Percentiles rank a stretch among this genome's conserved stretches.
Evolutionary conservation across 2,797 vertebrate species (phyloP).

Genomic region (Acipenser oxyrinchus): DNA sequence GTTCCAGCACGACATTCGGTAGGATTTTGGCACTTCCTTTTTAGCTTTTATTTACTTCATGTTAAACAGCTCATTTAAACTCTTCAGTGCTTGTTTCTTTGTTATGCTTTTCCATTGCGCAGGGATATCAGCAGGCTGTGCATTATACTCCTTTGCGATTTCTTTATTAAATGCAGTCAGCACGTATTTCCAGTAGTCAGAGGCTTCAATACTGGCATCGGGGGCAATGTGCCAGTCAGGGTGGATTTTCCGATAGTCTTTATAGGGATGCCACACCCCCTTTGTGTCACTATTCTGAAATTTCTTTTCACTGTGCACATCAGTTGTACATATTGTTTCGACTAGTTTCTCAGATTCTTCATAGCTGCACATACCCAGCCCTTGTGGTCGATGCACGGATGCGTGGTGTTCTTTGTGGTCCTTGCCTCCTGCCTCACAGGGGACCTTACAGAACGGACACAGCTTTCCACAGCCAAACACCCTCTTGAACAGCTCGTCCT

Average conservation of each 20-base stretch:
- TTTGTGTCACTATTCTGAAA: background rate
- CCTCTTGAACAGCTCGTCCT: constrained; percentile 32
- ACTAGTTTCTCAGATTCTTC: background rate
- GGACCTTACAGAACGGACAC: constrained; percentile 47
- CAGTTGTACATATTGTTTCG: constrained; percentile 31
- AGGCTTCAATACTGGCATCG: constrained; percentile 28
- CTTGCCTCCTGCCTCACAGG: constrained; percentile 42
- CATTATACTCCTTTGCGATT: constrained; percentile 22
- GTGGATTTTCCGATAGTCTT: constrained; percentile 20
- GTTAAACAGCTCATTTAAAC: constrained; percentile 32
- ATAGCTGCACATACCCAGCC: constrained; percentile 6
- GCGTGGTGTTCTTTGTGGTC: constrained; percentile 29
- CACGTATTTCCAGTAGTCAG: constrained; percentile 51
- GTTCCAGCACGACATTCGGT: too few relatives aligned
- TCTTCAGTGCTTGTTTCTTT: constrained; percentile 27
- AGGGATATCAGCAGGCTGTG: constrained; percentile 40
- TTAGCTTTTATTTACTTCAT: constrained; percentile 11
- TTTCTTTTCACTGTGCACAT: accelerated
- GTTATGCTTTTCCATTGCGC: constrained; percentile 37
- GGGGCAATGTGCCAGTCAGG: constrained; percentile 45
- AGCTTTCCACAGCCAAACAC: constrained; percentile 38
- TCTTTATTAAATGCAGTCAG: constrained; percentile 32
- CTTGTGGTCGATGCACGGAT: constrained; percentile 37
- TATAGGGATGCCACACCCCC: background rate
- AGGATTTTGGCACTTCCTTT: too few relatives aligned